phyloP scores from a whole-genome alignment of 2,113 vertebrate genomes.

The Riparia riparia region DNA sequence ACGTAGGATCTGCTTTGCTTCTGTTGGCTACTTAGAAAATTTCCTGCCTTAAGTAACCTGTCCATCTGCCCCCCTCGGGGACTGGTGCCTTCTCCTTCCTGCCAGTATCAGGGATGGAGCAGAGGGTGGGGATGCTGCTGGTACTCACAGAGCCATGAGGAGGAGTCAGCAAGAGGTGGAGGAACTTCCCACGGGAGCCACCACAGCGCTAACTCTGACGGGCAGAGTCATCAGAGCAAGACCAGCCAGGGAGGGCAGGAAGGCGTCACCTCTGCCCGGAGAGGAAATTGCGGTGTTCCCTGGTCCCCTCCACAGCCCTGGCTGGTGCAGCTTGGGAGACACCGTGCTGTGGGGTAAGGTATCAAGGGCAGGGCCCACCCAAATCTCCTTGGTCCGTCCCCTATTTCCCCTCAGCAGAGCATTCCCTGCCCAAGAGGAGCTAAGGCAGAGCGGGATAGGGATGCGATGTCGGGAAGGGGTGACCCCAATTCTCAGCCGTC shows the following conservation, averaged over 20 bases:
- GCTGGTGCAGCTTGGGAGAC: not conserved
- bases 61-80: not conserved
- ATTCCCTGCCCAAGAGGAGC: not conserved
- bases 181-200: not conserved
- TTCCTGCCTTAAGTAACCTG: not conserved
- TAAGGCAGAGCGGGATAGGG: fast-evolving
- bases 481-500: not conserved
- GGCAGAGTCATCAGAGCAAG: not conserved
- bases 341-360: not conserved
- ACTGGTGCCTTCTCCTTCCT: not conserved
- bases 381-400: fast-evolving
- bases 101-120: not conserved
- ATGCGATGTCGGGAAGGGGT: not conserved
- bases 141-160: not conserved
- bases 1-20: not conserved
- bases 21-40: not conserved
- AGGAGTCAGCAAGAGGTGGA: not conserved
- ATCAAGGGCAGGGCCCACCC: not conserved
- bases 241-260: not conserved
- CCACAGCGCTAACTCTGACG: not conserved
- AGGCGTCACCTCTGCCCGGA: not conserved
- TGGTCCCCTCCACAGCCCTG: not conserved
- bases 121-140: not conserved
- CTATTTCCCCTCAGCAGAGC: not conserved
- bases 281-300: not conserved